Conservation (phyloP, 2,888 invertebrate genomes). For the Drosophila paracracens region DNA sequence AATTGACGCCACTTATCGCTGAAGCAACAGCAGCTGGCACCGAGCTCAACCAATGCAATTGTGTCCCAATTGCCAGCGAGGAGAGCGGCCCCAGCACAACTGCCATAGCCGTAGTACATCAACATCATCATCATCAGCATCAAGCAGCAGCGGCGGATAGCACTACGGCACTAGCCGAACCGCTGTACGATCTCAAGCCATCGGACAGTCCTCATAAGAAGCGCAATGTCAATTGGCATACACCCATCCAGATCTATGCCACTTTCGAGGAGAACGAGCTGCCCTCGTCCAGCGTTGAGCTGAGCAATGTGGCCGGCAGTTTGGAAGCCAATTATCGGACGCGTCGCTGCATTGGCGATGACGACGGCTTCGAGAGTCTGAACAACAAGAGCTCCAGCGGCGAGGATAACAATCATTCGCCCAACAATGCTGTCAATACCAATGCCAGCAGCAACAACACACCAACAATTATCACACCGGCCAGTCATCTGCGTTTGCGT, state of each 20-base stretch:
- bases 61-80: conserved; percentile 40
- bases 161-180: conserved; percentile 37
- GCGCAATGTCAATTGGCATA: conserved; percentile 85
- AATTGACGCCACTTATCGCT: conserved; percentile 28
- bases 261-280: conserved; percentile 75
- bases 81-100: conserved; percentile 54
- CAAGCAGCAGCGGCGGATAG: conserved; percentile 39
- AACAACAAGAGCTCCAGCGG: conserved; percentile 92
- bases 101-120: conserved; percentile 50
- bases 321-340: conserved; percentile 40
- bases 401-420: conserved; percentile 84
- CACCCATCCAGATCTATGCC: conserved; percentile 83
- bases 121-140: background rate
- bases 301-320: background rate
- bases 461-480: conserved; percentile 28
- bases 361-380: conserved; percentile 94
- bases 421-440: conserved; percentile 35
- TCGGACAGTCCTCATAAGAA: conserved; percentile 76
- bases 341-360: conserved; percentile 86
- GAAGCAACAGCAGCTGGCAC: conserved; percentile 24
- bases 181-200: conserved; percentile 55
- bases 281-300: conserved; percentile 66
- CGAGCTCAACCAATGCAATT: conserved; percentile 28
- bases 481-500: conserved; percentile 77
- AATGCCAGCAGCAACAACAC: conserved; percentile 12